phyloP scores from a whole-genome alignment of 2,113 vertebrate species.

The Anolis carolinensis region DNA sequence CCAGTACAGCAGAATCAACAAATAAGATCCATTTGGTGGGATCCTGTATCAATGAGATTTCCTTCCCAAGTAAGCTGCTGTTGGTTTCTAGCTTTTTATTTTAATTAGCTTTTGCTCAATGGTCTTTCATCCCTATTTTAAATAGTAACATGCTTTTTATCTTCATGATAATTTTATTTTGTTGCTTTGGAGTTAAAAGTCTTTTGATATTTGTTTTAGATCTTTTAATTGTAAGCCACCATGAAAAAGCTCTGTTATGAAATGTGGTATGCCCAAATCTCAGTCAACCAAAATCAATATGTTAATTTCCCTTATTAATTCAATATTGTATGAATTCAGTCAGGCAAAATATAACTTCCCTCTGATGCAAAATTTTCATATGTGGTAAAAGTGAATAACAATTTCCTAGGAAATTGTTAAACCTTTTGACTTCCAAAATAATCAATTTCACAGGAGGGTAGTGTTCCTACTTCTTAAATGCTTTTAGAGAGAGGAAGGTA shows the following conservation, averaged over 20 bases:
- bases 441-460: neutral
- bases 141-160: neutral
- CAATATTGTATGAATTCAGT: neutral
- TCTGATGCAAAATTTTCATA: neutral
- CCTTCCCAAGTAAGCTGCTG: neutral
- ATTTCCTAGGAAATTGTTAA: neutral
- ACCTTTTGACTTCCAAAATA: neutral
- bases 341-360: accelerated
- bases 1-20: neutral
- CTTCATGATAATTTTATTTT: neutral
- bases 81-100: neutral
- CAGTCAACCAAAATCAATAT: neutral
- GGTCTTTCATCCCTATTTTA: neutral
- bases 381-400: neutral
- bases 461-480: neutral
- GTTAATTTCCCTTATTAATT: neutral
- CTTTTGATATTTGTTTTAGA: neutral
- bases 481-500: neutral
- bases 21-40: neutral
- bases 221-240: neutral
- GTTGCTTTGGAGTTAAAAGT: neutral
- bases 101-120: neutral
- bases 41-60: neutral
- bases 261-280: neutral
- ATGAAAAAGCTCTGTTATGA: neutral